Conservation (phyloP, 2,888 invertebrate genomes). For the Pardosa pseudoannulata region DNA sequence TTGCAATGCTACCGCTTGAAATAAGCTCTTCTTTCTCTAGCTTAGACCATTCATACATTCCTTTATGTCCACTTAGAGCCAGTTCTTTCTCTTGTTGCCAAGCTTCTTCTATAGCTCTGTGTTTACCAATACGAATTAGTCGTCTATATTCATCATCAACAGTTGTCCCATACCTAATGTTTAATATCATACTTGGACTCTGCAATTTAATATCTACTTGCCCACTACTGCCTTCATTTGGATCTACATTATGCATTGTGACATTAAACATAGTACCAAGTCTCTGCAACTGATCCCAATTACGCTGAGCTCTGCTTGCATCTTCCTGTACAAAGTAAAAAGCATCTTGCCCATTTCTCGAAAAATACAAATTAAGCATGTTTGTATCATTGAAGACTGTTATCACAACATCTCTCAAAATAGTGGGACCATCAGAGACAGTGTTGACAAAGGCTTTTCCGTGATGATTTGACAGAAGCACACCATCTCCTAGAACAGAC, state of each 20-base stretch:
- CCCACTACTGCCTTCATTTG: slow-evolving; percentile 67
- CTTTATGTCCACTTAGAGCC: slow-evolving; percentile 77
- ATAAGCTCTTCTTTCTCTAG: slow-evolving; percentile 94
- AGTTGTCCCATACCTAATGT: slow-evolving; percentile 94
- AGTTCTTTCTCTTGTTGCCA: slow-evolving; percentile 95
- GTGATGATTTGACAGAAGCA: slow-evolving; percentile 84
- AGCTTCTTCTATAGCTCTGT: slow-evolving; percentile 92
- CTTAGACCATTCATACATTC: slow-evolving; percentile 88
- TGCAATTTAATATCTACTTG: slow-evolving; percentile 86
- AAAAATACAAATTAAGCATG: slow-evolving; percentile 86
- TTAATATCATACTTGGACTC: slow-evolving; percentile 94
- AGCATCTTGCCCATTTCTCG: slow-evolving; percentile 83
- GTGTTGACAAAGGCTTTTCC: slow-evolving; percentile 82
- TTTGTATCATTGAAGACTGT: slow-evolving; percentile 93
- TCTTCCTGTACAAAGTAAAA: slow-evolving; percentile 93
- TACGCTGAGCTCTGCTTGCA: slow-evolving; percentile 90
- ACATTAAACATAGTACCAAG: slow-evolving; percentile 81
- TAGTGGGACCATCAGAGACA: slow-evolving; percentile 91
- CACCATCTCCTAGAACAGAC: slow-evolving; percentile 84
- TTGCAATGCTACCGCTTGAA: slow-evolving; percentile 91
- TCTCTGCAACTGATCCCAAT: slow-evolving; percentile 90
- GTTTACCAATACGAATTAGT: slow-evolving; percentile 88
- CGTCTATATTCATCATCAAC: slow-evolving; percentile 90
- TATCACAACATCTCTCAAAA: slow-evolving; percentile 93
- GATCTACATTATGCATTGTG: slow-evolving; percentile 72